phyloP scores from a whole-genome alignment of 2,113 vertebrate species.

The Pionites leucogaster region DNA sequence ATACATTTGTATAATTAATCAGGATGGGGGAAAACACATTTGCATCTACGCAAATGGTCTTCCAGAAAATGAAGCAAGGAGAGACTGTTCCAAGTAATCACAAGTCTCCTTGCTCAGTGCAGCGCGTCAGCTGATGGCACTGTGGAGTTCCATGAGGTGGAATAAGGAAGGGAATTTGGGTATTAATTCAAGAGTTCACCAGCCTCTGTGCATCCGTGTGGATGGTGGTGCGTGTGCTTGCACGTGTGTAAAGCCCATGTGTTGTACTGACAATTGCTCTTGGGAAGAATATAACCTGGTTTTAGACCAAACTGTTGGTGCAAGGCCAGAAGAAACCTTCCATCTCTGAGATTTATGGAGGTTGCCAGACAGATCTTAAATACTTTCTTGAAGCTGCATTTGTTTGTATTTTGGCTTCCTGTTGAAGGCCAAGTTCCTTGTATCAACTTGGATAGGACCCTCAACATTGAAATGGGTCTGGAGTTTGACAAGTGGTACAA shows the following conservation, averaged over 20 bases:
- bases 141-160: fast-evolving
- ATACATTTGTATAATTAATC: not conserved
- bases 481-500: constrained; percentile 65
- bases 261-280: constrained; percentile 67
- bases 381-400: constrained; percentile 57
- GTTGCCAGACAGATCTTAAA: constrained; percentile 73
- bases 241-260: not conserved
- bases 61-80: not conserved
- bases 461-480: not conserved
- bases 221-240: not conserved
- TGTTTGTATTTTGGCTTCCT: constrained; percentile 26
- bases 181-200: not conserved
- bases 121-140: fast-evolving
- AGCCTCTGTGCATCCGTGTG: not conserved
- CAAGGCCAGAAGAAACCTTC: constrained; percentile 70
- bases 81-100: not conserved
- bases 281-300: constrained; percentile 74
- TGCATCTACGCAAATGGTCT: not conserved
- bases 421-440: not conserved
- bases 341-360: constrained; percentile 74
- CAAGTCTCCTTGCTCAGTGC: not conserved
- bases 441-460: not conserved
- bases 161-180: not conserved
- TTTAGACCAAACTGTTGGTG: constrained; percentile 73
- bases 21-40: not conserved